A percentile compares a stretch with the other conserved stretches of the same genome.
phyloP scores from a whole-genome alignment of 2,888 invertebrate species.

The Drosophila buzzatii region DNA sequence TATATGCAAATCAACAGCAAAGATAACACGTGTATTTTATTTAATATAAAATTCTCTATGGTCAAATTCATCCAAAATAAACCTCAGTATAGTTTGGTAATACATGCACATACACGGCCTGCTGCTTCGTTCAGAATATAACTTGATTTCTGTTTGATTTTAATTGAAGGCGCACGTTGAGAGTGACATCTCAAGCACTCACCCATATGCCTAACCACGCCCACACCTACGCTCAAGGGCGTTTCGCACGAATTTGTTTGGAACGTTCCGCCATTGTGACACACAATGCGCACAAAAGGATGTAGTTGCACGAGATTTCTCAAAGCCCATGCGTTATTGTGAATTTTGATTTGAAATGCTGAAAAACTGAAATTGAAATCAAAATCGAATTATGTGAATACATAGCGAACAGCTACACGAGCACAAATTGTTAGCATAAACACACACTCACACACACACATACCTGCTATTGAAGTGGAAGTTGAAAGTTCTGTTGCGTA shows the following conservation, averaged over 20 bases:
- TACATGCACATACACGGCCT: not conserved
- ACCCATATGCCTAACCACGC: not conserved
- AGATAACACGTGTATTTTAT: not conserved
- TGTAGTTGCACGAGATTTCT: constrained; percentile 39
- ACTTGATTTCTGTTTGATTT: constrained; percentile 61
- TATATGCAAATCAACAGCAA: not conserved
- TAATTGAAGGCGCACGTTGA: constrained; percentile 64
- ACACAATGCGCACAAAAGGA: constrained; percentile 42
- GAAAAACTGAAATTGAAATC: constrained; percentile 50
- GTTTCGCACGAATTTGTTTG: constrained; percentile 15
- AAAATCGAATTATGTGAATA: constrained; percentile 53
- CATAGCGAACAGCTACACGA: constrained; percentile 17
- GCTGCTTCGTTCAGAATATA: constrained; percentile 18
- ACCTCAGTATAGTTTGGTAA: not conserved
- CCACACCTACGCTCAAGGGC: not conserved
- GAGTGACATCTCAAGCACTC: constrained; percentile 44
- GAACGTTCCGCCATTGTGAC: constrained; percentile 38
- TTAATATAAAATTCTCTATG: not conserved
- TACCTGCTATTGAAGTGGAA: constrained; percentile 26
- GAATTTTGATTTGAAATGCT: constrained; percentile 58
- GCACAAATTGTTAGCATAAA: not conserved
- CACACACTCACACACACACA: constrained; percentile 1
- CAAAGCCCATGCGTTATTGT: constrained; percentile 33
- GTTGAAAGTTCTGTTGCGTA: constrained; percentile 49
- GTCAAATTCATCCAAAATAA: not conserved